Evolutionary conservation across 2,888 invertebrate species (phyloP).

Genomic region (Euphydryas editha): DNA sequence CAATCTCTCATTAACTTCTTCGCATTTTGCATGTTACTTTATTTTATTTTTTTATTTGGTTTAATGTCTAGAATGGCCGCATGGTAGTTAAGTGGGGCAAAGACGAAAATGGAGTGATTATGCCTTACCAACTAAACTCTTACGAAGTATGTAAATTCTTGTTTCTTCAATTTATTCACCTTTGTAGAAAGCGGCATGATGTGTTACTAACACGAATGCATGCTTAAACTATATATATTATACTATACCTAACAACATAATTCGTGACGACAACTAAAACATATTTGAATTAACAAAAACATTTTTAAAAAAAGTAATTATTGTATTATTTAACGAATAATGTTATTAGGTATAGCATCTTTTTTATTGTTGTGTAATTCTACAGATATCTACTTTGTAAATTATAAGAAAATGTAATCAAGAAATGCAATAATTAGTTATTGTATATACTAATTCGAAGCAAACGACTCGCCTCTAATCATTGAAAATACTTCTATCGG

Average conservation of each 20-base stretch:
- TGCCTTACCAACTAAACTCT: slow-evolving; percentile 80
- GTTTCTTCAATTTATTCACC: slow-evolving; percentile 44
- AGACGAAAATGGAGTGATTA: slow-evolving; percentile 77
- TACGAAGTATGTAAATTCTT: slow-evolving; percentile 72
- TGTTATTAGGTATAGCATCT: background rate
- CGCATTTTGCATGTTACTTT: slow-evolving; percentile 64
- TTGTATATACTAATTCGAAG: too few relatives aligned
- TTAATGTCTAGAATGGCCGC: slow-evolving; percentile 80
- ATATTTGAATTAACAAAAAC: too few relatives aligned
- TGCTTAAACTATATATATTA: too few relatives aligned
- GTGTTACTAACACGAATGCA: slow-evolving; percentile 24
- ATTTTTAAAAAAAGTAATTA: background rate
- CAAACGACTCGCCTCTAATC: too few relatives aligned
- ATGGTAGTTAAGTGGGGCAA: slow-evolving; percentile 83
- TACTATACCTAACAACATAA: slow-evolving; percentile 44
- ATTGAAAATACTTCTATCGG: too few relatives aligned
- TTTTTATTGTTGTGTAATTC: background rate
- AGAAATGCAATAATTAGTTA: too few relatives aligned
- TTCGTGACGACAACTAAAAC: too few relatives aligned
- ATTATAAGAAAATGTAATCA: too few relatives aligned
- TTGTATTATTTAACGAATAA: background rate
- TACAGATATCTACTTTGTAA: background rate
- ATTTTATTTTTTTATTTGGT: slow-evolving; percentile 67
- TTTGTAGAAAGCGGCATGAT: slow-evolving; percentile 25
- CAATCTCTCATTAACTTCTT: slow-evolving; percentile 20